Evolutionary conservation across 1,140 invertebrate genomes (phyloP).

Genomic region (Drosophila novamexicana): DNA sequence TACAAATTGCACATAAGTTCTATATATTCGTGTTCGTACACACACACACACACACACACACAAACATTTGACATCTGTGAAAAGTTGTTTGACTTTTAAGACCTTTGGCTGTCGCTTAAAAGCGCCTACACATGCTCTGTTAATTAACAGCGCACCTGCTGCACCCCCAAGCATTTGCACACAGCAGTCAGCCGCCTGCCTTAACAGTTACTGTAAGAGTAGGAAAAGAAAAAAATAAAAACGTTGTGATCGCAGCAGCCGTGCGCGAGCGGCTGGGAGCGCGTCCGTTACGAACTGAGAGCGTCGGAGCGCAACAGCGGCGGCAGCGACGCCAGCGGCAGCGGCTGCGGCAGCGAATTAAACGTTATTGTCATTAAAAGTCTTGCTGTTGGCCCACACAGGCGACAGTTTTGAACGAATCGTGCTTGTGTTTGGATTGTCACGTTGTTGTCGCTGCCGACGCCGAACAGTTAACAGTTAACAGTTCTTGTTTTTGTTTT

Average conservation of each 20-base stretch:
- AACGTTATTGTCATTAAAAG: conserved; percentile 55
- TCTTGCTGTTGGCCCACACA: conserved; percentile 65
- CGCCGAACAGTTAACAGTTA: conserved; percentile 32
- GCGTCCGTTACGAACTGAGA: conserved; percentile 36
- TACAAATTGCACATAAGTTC: neutral
- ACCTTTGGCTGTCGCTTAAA: neutral
- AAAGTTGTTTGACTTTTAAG: neutral
- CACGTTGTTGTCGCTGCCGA: conserved; percentile 12
- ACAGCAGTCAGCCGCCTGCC: neutral
- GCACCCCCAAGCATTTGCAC: conserved; percentile 18
- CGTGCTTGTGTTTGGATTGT: conserved; percentile 55
- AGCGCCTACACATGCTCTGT: conserved; percentile 19
- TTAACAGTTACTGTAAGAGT: conserved; percentile 34
- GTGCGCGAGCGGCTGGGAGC: conserved; percentile 21
- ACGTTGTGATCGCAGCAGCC: conserved; percentile 40
- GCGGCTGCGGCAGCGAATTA: conserved; percentile 23
- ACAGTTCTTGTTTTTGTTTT: conserved; percentile 29
- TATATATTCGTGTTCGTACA: neutral
- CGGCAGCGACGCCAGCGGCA: neutral
- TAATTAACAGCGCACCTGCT: conserved; percentile 48
- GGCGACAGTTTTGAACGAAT: conserved; percentile 69
- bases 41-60: neutral
- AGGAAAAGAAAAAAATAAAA: conserved; percentile 6
- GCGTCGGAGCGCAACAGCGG: conserved; percentile 29
- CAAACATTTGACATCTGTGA: neutral